These are phyloP conservation scores for Autographa gamma DNA, from an alignment of 2,888 invertebrate genomes.

Conservation along the genomic window DNA sequence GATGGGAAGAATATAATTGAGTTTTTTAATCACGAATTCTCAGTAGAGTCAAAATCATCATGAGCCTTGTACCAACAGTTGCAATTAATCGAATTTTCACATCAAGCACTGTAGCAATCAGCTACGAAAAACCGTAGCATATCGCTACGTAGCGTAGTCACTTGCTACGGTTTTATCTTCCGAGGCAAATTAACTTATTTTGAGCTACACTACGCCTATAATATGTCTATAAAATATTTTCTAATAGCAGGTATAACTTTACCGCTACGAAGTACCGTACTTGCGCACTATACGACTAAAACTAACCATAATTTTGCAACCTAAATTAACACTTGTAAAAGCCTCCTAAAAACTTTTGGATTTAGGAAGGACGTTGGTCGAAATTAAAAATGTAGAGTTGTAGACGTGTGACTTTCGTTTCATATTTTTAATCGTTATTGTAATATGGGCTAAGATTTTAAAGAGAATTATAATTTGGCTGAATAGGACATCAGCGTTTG, in stretches of 20 bases:
- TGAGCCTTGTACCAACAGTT: too few relatives aligned
- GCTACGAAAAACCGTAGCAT: constrained; percentile 1
- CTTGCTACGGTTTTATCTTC: background rate
- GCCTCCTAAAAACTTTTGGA: constrained; percentile 34
- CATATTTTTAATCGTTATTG: too few relatives aligned
- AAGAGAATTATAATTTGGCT: too few relatives aligned
- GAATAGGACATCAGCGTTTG: too few relatives aligned
- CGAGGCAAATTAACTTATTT: background rate
- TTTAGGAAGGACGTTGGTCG: constrained; percentile 19
- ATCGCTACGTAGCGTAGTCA: background rate
- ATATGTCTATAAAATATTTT: constrained; percentile 30
- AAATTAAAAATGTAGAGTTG: background rate
- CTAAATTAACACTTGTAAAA: constrained; percentile 32
- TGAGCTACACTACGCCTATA: background rate
- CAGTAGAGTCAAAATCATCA: background rate
- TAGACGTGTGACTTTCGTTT: background rate
- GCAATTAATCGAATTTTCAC: background rate
- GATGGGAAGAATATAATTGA: background rate
- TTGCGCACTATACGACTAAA: constrained; percentile 37
- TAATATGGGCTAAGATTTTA: too few relatives aligned
- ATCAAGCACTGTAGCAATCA: background rate
- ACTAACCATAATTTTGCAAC: constrained; percentile 49
- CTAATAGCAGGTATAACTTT: constrained; percentile 23
- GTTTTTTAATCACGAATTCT: background rate
- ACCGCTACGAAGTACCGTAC: constrained; percentile 47